Conservation (phyloP, 1,140 invertebrate species). For the Meloidogyne exigua region DNA sequence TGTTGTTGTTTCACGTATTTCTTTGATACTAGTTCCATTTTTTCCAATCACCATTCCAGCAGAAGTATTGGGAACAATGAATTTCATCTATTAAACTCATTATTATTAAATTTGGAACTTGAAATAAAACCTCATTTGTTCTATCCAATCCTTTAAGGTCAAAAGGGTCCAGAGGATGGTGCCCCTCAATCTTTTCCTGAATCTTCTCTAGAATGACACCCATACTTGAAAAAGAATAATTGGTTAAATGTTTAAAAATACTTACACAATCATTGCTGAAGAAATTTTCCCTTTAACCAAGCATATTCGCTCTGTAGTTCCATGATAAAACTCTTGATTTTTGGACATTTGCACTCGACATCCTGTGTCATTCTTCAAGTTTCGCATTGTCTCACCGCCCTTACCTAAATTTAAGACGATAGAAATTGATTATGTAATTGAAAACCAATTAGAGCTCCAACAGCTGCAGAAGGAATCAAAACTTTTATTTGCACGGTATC, state of each 20-base stretch:
- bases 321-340: constrained; percentile 61
- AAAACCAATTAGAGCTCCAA: constrained; percentile 59
- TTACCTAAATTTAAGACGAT: constrained; percentile 29
- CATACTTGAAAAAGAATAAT: constrained; percentile 66
- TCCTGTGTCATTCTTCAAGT: constrained; percentile 56
- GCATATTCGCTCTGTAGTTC: constrained; percentile 92
- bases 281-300: constrained; percentile 90
- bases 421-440: neutral
- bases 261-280: constrained; percentile 79
- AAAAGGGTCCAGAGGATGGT: constrained; percentile 65
- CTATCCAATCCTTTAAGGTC: constrained; percentile 57
- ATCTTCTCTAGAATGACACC: constrained; percentile 97
- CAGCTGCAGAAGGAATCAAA: constrained; percentile 57
- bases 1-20: constrained; percentile 88
- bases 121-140: constrained; percentile 40
- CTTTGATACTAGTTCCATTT: constrained; percentile 92
- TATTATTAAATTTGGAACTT: neutral
- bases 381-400: constrained; percentile 60
- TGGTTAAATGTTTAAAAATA: neutral
- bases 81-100: constrained; percentile 75
- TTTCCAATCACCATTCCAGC: constrained; percentile 99
- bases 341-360: constrained; percentile 63
- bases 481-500: constrained; percentile 61
- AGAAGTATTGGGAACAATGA: constrained; percentile 94
- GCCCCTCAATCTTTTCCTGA: constrained; percentile 89